A percentile compares a stretch with the other conserved stretches of the same genome.
phyloP scores from a whole-genome alignment of 2,113 vertebrate species.

The Noturus placidus region DNA sequence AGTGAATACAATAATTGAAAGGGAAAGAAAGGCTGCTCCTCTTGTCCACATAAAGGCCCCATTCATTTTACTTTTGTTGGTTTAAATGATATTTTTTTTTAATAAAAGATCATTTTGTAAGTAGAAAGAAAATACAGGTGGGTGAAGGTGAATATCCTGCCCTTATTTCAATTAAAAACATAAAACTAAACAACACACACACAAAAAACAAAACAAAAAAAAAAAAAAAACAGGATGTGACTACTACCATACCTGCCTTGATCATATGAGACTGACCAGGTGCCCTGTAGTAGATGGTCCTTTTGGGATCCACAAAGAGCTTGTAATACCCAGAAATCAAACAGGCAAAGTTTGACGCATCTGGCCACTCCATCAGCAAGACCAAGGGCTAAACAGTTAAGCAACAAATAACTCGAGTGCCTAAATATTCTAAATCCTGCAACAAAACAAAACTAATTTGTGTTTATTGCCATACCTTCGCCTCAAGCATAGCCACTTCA shows the following conservation, averaged over 20 bases:
- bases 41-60: neutral
- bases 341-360: conserved; percentile 95
- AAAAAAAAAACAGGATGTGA: conserved; percentile 41
- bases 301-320: conserved; percentile 94
- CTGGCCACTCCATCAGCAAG: conserved; percentile 97
- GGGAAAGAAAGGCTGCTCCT: neutral
- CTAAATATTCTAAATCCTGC: neutral
- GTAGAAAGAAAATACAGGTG: neutral
- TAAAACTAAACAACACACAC: neutral
- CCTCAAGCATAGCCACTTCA: conserved; percentile 91
- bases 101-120: neutral
- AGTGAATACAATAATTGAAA: neutral
- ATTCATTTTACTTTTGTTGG: neutral
- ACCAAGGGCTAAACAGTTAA: conserved; percentile 81
- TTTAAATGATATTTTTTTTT: neutral
- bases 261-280: conserved; percentile 88
- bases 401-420: neutral
- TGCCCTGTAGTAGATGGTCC: conserved; percentile 85
- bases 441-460: neutral
- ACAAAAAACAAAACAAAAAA: neutral
- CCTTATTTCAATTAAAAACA: neutral
- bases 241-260: conserved; percentile 92
- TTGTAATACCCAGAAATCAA: conserved; percentile 97
- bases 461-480: conserved; percentile 78
- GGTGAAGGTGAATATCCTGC: neutral